Evolutionary conservation across 2,113 vertebrate species (phyloP).

Genomic region (Semnornis frantzii): DNA sequence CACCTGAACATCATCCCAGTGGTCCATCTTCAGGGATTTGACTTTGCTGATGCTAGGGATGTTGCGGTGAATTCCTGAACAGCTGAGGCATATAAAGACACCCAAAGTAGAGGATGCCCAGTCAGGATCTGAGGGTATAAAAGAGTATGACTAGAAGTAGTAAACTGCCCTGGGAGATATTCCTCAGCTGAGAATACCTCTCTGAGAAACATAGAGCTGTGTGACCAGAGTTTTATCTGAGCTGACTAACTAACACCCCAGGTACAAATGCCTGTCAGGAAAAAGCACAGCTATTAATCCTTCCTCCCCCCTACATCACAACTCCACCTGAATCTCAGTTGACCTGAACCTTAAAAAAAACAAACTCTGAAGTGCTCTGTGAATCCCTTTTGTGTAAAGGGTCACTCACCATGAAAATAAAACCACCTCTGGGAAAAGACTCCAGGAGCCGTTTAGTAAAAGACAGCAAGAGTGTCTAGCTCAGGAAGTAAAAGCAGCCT

Average conservation of each 20-base stretch:
- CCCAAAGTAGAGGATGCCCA: slow-evolving; percentile 90
- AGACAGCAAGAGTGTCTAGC: not conserved
- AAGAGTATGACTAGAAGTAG: not conserved
- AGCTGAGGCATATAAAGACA: slow-evolving; percentile 85
- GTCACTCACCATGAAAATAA: not conserved
- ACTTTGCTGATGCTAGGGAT: slow-evolving; percentile 85
- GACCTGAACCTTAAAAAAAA: not conserved
- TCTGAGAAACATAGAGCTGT: not conserved
- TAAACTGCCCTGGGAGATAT: not conserved
- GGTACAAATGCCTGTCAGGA: not conserved
- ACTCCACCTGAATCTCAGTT: not conserved
- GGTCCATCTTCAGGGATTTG: slow-evolving; percentile 83
- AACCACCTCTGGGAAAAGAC: not conserved
- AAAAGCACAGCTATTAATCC: not conserved
- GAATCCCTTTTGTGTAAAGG: not conserved
- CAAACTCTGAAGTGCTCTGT: not conserved
- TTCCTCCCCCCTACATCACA: not conserved
- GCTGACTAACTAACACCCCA: not conserved
- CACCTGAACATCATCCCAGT: slow-evolving; percentile 82
- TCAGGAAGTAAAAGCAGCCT: not conserved
- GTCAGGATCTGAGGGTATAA: slow-evolving; percentile 75
- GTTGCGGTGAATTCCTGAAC: slow-evolving; percentile 85
- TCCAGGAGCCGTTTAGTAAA: not conserved
- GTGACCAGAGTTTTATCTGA: not conserved
- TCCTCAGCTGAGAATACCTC: not conserved